These are phyloP conservation scores for Leptinotarsa undecemlineata DNA, from an alignment of 1,140 invertebrate genomes.

Conservation along the genomic window DNA sequence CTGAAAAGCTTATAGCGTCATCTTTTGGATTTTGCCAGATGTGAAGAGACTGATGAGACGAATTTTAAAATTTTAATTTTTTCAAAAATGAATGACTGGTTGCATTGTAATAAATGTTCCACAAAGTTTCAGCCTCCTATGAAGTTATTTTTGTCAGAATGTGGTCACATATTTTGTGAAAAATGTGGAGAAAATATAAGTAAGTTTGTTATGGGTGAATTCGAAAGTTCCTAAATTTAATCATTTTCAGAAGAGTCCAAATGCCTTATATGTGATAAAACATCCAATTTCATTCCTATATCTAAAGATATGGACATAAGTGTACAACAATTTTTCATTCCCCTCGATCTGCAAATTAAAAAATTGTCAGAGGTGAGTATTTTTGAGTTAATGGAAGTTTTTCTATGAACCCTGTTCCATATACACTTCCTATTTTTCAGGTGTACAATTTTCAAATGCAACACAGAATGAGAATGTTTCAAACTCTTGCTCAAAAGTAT, in stretches of 20 bases:
- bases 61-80: too few relatives aligned
- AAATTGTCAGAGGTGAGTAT: conserved; percentile 36
- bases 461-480: conserved; percentile 32
- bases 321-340: conserved; percentile 39
- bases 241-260: conserved; percentile 32
- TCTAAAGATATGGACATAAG: conserved; percentile 39
- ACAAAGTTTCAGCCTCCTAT: conserved; percentile 29
- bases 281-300: conserved; percentile 30
- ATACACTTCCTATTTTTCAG: conserved; percentile 21
- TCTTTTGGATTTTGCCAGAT: too few relatives aligned
- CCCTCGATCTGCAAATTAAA: conserved; percentile 35
- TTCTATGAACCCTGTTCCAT: neutral
- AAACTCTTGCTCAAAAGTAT: conserved; percentile 40
- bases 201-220: conserved; percentile 25
- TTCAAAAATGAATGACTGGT: conserved; percentile 37
- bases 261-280: conserved; percentile 40
- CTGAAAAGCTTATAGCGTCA: too few relatives aligned
- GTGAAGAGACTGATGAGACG: too few relatives aligned
- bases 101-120: conserved; percentile 49
- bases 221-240: too few relatives aligned
- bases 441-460: conserved; percentile 42
- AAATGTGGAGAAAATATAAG: conserved; percentile 38
- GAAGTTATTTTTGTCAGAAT: conserved; percentile 44
- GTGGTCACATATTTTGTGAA: conserved; percentile 47
- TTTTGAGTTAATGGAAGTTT: neutral